Percentiles rank a stretch among this genome's conserved stretches.
phyloP scores from a whole-genome alignment of 1,140 invertebrate genomes.

The Augochlora pura region DNA sequence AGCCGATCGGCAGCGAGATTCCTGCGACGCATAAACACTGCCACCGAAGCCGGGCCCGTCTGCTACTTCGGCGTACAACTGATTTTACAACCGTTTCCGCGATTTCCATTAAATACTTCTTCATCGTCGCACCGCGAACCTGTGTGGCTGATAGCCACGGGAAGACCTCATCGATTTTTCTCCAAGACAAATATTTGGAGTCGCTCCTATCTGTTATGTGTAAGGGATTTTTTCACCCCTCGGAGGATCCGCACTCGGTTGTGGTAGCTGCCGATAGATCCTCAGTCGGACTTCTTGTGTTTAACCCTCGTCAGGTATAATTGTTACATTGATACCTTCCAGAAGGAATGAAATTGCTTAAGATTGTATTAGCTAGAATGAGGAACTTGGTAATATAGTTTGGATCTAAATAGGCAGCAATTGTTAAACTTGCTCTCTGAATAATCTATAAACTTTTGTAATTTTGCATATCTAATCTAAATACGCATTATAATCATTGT shows the following conservation, averaged over 20 bases:
- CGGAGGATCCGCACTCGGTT: too few species aligned
- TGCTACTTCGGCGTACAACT: neutral
- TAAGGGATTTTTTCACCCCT: neutral
- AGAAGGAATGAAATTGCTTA: too few species aligned
- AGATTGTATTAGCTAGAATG: too few species aligned
- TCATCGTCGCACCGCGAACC: neutral
- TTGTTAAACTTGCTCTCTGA: too few species aligned
- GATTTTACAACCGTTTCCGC: neutral
- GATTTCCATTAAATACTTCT: conserved; percentile 21
- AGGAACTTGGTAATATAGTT: neutral
- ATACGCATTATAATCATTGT: too few species aligned
- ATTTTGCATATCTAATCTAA: too few species aligned
- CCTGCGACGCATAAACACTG: neutral
- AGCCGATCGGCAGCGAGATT: conserved; percentile 34
- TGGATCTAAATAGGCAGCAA: too few species aligned
- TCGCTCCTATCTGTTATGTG: neutral
- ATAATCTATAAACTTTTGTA: too few species aligned
- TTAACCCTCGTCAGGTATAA: too few species aligned
- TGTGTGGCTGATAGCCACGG: neutral
- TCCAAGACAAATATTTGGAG: neutral
- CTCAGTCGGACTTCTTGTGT: too few species aligned
- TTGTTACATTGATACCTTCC: too few species aligned
- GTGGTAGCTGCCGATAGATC: too few species aligned
- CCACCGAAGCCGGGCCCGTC: neutral
- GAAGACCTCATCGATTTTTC: neutral